A percentile compares a stretch with the other conserved stretches of the same genome.
These are phyloP conservation scores for Dasypogon diadema DNA, from an alignment of 2,888 invertebrate species.

Conservation along the genomic window DNA sequence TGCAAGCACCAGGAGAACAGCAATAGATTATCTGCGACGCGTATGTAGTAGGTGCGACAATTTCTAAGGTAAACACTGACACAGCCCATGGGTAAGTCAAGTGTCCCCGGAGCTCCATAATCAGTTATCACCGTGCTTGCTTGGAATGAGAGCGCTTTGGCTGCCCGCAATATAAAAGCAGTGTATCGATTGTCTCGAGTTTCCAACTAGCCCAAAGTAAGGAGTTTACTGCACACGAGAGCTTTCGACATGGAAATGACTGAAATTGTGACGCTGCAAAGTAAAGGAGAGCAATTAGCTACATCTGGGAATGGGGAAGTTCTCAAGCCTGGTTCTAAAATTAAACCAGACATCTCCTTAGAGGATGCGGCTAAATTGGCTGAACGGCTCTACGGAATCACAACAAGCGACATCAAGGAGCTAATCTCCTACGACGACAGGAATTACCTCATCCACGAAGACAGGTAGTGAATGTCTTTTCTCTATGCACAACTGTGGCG, in stretches of 20 bases:
- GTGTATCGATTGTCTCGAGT: neutral
- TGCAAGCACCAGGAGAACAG: neutral
- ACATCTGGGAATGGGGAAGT: conserved; percentile 48
- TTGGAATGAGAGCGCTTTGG: neutral
- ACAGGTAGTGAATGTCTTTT: conserved; percentile 60
- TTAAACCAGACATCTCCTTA: conserved; percentile 63
- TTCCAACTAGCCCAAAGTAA: neutral
- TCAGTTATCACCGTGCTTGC: conserved; percentile 51
- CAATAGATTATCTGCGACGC: conserved; percentile 3
- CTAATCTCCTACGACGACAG: conserved; percentile 68
- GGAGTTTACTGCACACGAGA: neutral
- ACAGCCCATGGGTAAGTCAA: neutral
- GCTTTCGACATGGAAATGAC: conserved; percentile 48
- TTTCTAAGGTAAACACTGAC: conserved; percentile 21
- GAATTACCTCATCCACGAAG: conserved; percentile 66
- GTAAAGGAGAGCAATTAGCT: neutral
- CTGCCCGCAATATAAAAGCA: neutral
- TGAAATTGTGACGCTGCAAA: too few relatives aligned
- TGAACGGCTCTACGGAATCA: conserved; percentile 67
- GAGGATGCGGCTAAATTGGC: conserved; percentile 64
- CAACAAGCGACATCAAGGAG: conserved; percentile 63
- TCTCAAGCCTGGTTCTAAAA: conserved; percentile 66
- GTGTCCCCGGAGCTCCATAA: conserved; percentile 32
- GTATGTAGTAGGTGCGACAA: conserved; percentile 33
- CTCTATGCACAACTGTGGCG: too few relatives aligned